Evolutionary conservation across 2,797 vertebrate species (phyloP), one percentile per base, ranked within the genome.

Genomic region (Psittacula derbiana): DNA sequence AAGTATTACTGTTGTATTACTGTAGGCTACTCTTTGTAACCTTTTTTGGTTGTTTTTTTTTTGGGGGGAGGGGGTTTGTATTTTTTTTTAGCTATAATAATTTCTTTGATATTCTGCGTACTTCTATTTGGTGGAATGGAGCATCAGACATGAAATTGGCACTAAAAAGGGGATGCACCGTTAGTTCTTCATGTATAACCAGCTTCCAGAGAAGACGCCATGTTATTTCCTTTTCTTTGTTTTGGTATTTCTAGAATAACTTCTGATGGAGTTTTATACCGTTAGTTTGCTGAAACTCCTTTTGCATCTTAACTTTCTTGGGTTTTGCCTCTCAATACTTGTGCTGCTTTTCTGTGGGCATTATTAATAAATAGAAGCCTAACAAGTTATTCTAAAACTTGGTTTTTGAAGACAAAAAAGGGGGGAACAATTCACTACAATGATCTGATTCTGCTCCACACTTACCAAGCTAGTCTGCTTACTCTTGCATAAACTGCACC

Each of bases 21-120:
- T 75, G 2, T 19, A 79, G 28, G n/a, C 61, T 11, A 44, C 14
- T 69, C 17, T 38, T 80, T 58, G 36, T 23, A 64, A 23, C n/a
- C 23, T 25, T 25, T 36, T 58, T 16, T 36, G 55, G n/a, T 58
- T 36, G 23, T 0, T 16, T 36, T 36, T 16, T 36, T 36, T 13
- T 2, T 10, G 6, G 13, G 20, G 20, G 13, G 49, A 4, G 13
- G 20, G 21, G 23, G n/a, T 16, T 16, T 36, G 9, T 6, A 0
- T 16, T 11, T 43, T 44, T 30, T 71, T 33, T 31, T 7, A 5
- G 55, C 30, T 25, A 2, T 1, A 52, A 36, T 7, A 11, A 73
- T 78, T 72, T 33, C 21, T 41, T 67, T 6, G 16, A 52, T 57
- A 36, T 53, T 50, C n/a, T 70, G 19, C 7, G 19, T 6, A 8